A percentile compares a stretch with the other conserved stretches of the same genome.
phyloP scores from a whole-genome alignment of 2,888 invertebrate species.

The Agonopterix arenella region DNA sequence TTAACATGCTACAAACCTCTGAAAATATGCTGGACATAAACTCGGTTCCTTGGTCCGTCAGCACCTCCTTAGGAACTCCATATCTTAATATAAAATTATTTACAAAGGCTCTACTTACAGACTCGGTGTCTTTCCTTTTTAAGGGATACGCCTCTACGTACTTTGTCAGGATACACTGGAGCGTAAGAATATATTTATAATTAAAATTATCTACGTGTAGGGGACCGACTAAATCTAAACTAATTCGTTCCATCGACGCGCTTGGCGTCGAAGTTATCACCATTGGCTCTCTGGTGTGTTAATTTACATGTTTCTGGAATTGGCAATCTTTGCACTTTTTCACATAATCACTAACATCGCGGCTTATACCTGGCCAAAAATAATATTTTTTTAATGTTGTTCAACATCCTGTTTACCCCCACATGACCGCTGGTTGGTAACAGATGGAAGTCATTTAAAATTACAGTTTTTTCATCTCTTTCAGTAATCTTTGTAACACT shows the following conservation, averaged over 20 bases:
- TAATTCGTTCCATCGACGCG: too few relatives aligned
- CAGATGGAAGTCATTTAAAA: slow-evolving; percentile 13
- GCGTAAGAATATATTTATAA: too few relatives aligned
- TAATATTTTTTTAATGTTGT: slow-evolving; percentile 10
- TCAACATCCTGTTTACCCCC: slow-evolving; percentile 9
- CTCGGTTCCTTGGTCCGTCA: slow-evolving; percentile 12
- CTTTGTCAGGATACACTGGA: slow-evolving; percentile 4
- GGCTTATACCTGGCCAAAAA: slow-evolving; percentile 6
- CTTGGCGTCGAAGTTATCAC: too few relatives aligned
- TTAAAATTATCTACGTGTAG: too few relatives aligned
- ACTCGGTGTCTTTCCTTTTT: slow-evolving; percentile 1
- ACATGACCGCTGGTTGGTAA: slow-evolving; percentile 13
- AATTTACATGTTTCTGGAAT: slow-evolving; percentile 5
- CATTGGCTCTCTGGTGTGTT: slow-evolving; percentile 4
- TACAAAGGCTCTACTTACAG: slow-evolving; percentile 8
- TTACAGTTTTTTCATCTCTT: slow-evolving; percentile 7
- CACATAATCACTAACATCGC: slow-evolving; percentile 7
- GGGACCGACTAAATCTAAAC: too few relatives aligned
- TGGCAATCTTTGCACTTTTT: slow-evolving; percentile 7
- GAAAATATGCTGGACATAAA: slow-evolving; percentile 10
- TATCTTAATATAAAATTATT: slow-evolving; percentile 11
- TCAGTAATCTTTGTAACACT: neutral
- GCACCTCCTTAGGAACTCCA: slow-evolving; percentile 10
- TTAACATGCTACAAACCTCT: slow-evolving; percentile 14
- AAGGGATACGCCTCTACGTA: too few relatives aligned